phyloP scores from a whole-genome alignment of 2,888 invertebrate genomes.

The Sepiola atlantica region DNA sequence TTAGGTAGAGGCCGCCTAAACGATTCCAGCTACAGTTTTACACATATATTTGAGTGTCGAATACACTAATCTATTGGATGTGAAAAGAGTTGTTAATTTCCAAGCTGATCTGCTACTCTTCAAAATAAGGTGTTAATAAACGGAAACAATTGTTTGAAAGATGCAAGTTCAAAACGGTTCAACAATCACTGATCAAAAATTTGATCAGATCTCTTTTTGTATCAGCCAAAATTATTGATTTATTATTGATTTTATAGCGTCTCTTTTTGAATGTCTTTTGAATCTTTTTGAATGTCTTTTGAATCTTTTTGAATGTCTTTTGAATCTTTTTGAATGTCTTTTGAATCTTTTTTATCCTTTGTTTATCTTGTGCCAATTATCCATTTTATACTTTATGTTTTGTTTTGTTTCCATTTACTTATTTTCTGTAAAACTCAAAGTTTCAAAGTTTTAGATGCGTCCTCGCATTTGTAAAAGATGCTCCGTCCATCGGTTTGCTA shows the following conservation, averaged over 20 bases:
- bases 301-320: no score
- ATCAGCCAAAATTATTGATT: slow-evolving; percentile 8
- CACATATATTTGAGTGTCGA: no score
- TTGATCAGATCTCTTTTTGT: background rate
- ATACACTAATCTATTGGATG: no score
- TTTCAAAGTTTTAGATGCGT: background rate
- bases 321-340: no score
- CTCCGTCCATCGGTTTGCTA: no score
- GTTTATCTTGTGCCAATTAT: background rate
- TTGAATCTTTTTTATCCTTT: no score
- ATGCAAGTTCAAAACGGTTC: slow-evolving; percentile 14
- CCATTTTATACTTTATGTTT: background rate
- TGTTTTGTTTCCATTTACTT: background rate
- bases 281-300: no score
- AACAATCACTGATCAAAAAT: background rate
- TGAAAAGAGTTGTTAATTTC: no score
- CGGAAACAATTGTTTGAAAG: background rate
- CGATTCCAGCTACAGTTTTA: no score
- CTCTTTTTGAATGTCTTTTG: background rate
- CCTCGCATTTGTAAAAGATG: no score
- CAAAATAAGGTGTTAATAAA: background rate
- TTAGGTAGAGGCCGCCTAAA: no score
- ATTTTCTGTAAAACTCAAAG: background rate
- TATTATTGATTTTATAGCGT: background rate
- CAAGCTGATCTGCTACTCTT: background rate